Evolutionary conservation across 2,888 invertebrate genomes (phyloP), one percentile per base, ranked within the genome.

Genomic region (Cistogaster globosa): DNA sequence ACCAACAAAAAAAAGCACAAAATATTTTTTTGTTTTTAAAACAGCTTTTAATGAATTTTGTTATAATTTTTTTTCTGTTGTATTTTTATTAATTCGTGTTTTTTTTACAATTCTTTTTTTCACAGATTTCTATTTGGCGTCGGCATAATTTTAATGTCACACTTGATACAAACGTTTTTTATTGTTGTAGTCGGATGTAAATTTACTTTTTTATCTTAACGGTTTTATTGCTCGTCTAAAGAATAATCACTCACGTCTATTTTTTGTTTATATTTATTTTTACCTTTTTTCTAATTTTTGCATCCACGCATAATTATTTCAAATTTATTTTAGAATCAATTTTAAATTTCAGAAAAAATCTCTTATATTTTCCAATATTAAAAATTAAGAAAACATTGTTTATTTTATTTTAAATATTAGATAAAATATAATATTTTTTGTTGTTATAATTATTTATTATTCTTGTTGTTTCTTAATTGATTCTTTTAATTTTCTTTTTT

Each of bases 81-180:
- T n/a, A 20, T 51, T n/a, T 62, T 74, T 45, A 3, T n/a, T 32
- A 45, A 12, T 42, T 32, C 32, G 2, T 42, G 8, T n/a, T 57
- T 67, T 38, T 68, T 51, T 51, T 42, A 48, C 1, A 26, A 55
- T 18, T 62, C 53, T 32, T 32, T 38, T 62, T 77, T 76, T 48
- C 16, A 42, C 12, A 45, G 7, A 57, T 55, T 65, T 68, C 26
- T 65, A 18, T 74, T 80, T 75, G 55, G 81, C 81, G 81, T 68
- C 81, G 81, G 81, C 74, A 81, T 68, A 60, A 53, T 74, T 74
- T 72, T 68, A 36, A 58, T 74, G 80, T 62, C 74, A 72, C 72
- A 72, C 20, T 42, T 26, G 60, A 60, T 51, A 67, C 6, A 53
- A 60, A 26, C 51, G 12, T 11, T 58, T n/a, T 48, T 12, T n/a